Conservation (phyloP, 2,888 invertebrate genomes). For the Phaonia tiefii region DNA sequence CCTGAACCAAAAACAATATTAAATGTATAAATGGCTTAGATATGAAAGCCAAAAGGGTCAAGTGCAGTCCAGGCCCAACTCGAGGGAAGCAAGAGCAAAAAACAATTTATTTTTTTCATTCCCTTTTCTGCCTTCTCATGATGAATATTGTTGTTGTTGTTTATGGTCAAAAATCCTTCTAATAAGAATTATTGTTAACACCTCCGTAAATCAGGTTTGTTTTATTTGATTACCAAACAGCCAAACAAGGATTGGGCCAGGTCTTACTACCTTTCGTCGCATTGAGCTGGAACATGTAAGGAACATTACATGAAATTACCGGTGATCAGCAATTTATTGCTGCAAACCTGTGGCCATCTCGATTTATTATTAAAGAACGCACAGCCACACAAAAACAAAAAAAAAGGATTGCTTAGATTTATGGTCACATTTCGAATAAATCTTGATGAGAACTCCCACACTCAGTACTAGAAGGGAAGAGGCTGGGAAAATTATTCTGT, state of each 20-base stretch:
- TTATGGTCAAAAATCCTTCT: conserved; percentile 23
- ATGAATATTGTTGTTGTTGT: too few relatives aligned
- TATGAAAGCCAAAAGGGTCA: conserved; percentile 48
- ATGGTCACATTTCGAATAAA: conserved; percentile 24
- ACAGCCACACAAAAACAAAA: neutral
- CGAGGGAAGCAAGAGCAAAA: neutral
- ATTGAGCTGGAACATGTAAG: neutral
- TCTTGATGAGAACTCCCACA: neutral
- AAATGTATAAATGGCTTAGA: conserved; percentile 56
- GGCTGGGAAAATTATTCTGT: neutral
- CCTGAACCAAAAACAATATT: conserved; percentile 39
- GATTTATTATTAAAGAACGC: conserved; percentile 19
- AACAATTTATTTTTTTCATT: neutral
- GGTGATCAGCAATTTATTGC: conserved; percentile 38
- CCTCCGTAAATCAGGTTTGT: conserved; percentile 44
- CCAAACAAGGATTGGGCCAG: neutral
- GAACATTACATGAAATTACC: conserved; percentile 23
- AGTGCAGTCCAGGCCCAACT: conserved; percentile 1
- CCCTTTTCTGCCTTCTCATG: too few relatives aligned
- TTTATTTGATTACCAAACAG: conserved; percentile 41
- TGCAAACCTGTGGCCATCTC: conserved; percentile 28
- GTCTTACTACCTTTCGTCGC: neutral
- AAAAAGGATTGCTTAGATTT: conserved; percentile 34
- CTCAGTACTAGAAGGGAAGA: neutral
- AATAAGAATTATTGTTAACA: conserved; percentile 56